Conservation (phyloP, 2,888 invertebrate species). For the Aporophyla nigra region DNA sequence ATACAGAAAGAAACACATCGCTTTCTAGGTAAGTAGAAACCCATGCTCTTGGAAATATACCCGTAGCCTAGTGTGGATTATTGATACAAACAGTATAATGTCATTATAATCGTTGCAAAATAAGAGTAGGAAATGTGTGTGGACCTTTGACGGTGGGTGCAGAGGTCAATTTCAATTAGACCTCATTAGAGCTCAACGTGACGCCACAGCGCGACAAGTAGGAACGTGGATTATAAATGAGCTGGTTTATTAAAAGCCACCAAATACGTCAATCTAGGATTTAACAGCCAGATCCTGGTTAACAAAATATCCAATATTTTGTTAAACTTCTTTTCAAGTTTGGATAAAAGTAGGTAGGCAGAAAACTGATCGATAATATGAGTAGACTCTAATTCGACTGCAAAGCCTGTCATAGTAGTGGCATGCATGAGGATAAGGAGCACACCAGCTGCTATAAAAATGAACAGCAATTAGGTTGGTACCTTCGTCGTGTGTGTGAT, state of each 20-base stretch:
- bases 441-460: not conserved
- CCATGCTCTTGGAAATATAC: constrained; percentile 6
- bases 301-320: too few relatives aligned
- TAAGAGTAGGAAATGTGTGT: constrained; percentile 37
- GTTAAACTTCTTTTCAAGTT: not conserved
- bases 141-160: constrained; percentile 37
- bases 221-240: constrained; percentile 8
- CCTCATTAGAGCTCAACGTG: constrained; percentile 46
- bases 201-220: not conserved
- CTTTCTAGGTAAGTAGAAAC: not conserved
- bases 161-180: constrained; percentile 60
- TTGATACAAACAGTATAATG: constrained; percentile 31
- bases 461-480: not conserved
- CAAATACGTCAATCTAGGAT: not conserved
- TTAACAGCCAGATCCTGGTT: not conserved
- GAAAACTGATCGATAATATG: not conserved
- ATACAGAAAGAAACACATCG: not conserved
- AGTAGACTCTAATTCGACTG: not conserved
- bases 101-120: constrained; percentile 31
- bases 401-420: not conserved
- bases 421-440: not conserved
- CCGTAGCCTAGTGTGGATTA: not conserved
- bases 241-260: not conserved
- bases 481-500: too few relatives aligned
- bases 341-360: not conserved